A percentile compares a stretch with the other conserved stretches of the same genome.
Evolutionary conservation across 1,140 invertebrate genomes (phyloP).

Genomic region (Harpegnathos saltator): DNA sequence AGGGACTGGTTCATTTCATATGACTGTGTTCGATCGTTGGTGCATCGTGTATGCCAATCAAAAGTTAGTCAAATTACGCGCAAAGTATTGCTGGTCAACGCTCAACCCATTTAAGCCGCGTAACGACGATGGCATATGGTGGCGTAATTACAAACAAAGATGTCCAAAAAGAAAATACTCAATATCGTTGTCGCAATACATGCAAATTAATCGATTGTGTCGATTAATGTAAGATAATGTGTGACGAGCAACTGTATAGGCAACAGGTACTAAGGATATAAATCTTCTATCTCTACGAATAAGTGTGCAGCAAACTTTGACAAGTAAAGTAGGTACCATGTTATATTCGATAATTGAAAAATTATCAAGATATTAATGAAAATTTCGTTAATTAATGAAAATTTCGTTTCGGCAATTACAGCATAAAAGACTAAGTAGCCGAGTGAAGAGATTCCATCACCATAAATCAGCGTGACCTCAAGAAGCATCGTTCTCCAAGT

Average conservation of each 20-base stretch:
- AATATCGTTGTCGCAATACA: conserved; percentile 34
- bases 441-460: conserved; percentile 75
- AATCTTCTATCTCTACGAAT: conserved; percentile 79
- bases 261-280: conserved; percentile 58
- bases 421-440: conserved; percentile 65
- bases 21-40: conserved; percentile 22
- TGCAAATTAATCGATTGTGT: conserved; percentile 54
- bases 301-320: conserved; percentile 84
- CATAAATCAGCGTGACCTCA: conserved; percentile 69
- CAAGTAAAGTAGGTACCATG: conserved; percentile 85
- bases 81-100: neutral
- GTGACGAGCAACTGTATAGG: conserved; percentile 6
- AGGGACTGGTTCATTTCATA: conserved; percentile 20
- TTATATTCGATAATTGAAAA: conserved; percentile 65
- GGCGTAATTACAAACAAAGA: conserved; percentile 3
- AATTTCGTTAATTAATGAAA: conserved; percentile 62
- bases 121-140: neutral
- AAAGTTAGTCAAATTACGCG: conserved; percentile 10
- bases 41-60: neutral
- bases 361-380: conserved; percentile 50
- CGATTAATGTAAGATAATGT: neutral
- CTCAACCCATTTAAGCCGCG: conserved; percentile 3
- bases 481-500: conserved; percentile 6
- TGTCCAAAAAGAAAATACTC: neutral
- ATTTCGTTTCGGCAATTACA: conserved; percentile 60